Evolutionary conservation across 2,797 vertebrate genomes (phyloP).

Genomic region (Acipenser transmontanus): DNA sequence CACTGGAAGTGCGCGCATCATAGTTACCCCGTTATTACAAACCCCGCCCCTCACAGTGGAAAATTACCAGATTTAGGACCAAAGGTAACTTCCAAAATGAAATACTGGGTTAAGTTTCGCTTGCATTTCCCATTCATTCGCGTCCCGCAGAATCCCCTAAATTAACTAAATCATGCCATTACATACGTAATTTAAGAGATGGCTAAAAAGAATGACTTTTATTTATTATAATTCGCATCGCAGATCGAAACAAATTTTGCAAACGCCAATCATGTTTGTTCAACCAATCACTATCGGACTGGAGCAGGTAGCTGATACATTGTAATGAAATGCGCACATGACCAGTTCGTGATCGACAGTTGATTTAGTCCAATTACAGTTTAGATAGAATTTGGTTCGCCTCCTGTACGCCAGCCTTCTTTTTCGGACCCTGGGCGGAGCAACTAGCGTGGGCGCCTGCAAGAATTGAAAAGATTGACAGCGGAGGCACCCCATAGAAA

Average conservation of each 20-base stretch:
- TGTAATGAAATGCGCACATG: conserved; percentile 14
- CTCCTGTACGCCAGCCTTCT: conserved; percentile 58
- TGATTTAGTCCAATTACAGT: conserved; percentile 18
- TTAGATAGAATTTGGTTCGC: conserved; percentile 46
- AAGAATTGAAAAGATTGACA: conserved; percentile 57
- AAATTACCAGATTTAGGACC: conserved; percentile 69
- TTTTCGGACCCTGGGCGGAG: conserved; percentile 66
- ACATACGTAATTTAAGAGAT: too few species aligned
- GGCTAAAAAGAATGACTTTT: not conserved
- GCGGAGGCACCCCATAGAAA: conserved; percentile 21
- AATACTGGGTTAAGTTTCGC: not conserved
- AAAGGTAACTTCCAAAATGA: conserved; percentile 6
- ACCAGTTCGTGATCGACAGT: conserved; percentile 13
- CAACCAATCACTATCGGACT: conserved; percentile 16
- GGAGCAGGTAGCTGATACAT: conserved; percentile 15
- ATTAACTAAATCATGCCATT: too few species aligned
- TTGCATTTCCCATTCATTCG: too few species aligned
- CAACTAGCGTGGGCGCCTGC: conserved; percentile 54
- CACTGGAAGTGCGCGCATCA: conserved; percentile 46
- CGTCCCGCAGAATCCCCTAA: too few species aligned
- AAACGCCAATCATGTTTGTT: conserved; percentile 17
- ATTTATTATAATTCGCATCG: conserved; percentile 10
- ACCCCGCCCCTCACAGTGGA: conserved; percentile 78
- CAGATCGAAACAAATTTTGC: not conserved
- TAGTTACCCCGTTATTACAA: conserved; percentile 32